A percentile compares a stretch with the other conserved stretches of the same genome.
Conservation (phyloP, 2,113 vertebrate species). For the Electrona antarctica region DNA sequence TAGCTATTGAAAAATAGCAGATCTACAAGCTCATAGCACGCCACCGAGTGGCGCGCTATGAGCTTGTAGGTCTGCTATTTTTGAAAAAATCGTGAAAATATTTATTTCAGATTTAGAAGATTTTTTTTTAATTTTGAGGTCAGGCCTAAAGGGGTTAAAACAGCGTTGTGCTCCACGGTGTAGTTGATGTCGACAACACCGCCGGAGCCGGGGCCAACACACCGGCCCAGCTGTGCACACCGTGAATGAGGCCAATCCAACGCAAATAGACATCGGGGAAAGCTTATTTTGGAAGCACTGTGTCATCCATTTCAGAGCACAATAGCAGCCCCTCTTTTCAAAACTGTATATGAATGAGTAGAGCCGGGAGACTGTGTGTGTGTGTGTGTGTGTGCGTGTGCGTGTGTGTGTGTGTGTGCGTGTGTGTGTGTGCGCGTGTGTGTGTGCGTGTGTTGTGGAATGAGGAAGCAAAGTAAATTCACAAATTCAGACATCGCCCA, state of each 20-base stretch:
- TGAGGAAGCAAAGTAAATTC: conserved; percentile 12
- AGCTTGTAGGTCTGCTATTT: no score
- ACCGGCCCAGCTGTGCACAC: conserved; percentile 71
- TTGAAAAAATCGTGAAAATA: no score
- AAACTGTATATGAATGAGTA: conserved; percentile 48
- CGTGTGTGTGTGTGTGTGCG: no score
- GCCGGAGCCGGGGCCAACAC: conserved; percentile 56
- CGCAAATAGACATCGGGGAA: conserved; percentile 51
- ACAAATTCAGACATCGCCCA: not conserved
- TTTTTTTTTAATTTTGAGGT: no score
- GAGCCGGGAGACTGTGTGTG: conserved; percentile 25
- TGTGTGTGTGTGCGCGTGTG: no score
- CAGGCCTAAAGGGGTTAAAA: no score
- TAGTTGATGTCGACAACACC: conserved; percentile 64
- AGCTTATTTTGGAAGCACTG: conserved; percentile 64
- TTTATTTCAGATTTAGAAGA: no score
- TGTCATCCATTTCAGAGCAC: conserved; percentile 62
- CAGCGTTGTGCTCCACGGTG: conserved; percentile 33
- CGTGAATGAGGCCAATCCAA: conserved; percentile 65
- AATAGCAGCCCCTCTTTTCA: conserved; percentile 45
- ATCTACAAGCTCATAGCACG: no score
- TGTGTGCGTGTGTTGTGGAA: not conserved
- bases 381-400: no score
- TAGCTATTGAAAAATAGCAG: no score
- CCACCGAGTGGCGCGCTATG: no score